Evolutionary conservation across 2,888 invertebrate species (phyloP).

Genomic region (Phyllotreta striolata): DNA sequence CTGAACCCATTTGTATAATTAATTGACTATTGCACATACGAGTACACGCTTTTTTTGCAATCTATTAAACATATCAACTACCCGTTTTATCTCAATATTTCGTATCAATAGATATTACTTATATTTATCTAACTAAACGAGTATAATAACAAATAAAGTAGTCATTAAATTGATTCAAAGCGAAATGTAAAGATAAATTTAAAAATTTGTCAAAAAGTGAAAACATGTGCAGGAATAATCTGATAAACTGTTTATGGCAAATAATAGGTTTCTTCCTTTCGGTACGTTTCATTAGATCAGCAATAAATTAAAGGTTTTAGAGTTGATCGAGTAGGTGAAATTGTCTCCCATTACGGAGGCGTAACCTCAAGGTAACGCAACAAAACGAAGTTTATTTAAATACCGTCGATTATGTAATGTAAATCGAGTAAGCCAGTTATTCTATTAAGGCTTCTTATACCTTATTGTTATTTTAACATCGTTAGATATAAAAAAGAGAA

Average conservation of each 20-base stretch:
- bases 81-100: slow-evolving; percentile 1
- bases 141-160: not conserved
- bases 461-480: not conserved
- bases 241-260: slow-evolving; percentile 15
- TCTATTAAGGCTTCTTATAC: not conserved
- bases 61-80: too few species aligned
- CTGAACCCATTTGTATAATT: too few species aligned
- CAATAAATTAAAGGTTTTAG: slow-evolving; percentile 2
- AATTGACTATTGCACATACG: too few species aligned
- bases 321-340: slow-evolving; percentile 11
- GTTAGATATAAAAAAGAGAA: too few species aligned
- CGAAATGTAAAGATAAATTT: not conserved
- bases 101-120: not conserved
- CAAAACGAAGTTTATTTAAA: slow-evolving; percentile 3
- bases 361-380: slow-evolving; percentile 25
- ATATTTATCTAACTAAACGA: slow-evolving; percentile 4
- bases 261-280: not conserved
- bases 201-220: not conserved
- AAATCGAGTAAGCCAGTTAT: slow-evolving; percentile 48
- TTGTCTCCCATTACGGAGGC: slow-evolving; percentile 16
- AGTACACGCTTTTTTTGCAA: too few species aligned
- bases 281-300: slow-evolving; percentile 9
- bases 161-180: not conserved
- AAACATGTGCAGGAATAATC: not conserved
- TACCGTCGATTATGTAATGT: slow-evolving; percentile 11